A percentile compares a stretch with the other conserved stretches of the same genome.
Evolutionary conservation across 2,113 vertebrate species (phyloP).

Genomic region (Atrichornis clamosus): DNA sequence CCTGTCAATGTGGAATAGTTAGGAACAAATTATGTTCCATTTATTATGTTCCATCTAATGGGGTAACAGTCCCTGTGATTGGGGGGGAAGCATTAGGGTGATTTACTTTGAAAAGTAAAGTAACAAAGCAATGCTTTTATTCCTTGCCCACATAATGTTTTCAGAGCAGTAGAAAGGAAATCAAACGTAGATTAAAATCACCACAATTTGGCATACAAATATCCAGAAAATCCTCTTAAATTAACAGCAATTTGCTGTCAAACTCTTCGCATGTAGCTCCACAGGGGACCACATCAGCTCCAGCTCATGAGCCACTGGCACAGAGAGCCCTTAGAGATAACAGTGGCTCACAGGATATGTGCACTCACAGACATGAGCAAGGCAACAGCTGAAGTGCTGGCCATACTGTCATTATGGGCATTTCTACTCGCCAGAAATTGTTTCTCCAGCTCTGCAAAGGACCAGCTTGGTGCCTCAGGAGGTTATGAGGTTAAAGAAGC

Average conservation of each 20-base stretch:
- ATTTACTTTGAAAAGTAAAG: neutral
- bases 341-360: neutral
- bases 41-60: neutral
- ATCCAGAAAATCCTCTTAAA: neutral
- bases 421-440: neutral
- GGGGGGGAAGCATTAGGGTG: neutral
- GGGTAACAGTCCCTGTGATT: neutral
- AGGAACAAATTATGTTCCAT: neutral
- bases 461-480: neutral
- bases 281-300: neutral
- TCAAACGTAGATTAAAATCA: neutral
- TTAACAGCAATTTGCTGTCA: neutral
- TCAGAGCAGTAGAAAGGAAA: neutral
- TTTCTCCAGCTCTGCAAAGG: neutral
- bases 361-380: neutral
- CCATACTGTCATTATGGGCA: neutral
- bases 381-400: neutral
- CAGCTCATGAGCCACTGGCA: neutral
- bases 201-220: neutral
- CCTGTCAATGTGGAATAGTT: neutral
- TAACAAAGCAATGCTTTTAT: neutral
- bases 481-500: neutral
- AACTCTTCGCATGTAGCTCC: neutral
- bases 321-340: neutral
- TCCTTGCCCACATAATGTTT: neutral